phyloP scores from a whole-genome alignment of 1,140 invertebrate genomes.

The Euwallacea fornicatus region DNA sequence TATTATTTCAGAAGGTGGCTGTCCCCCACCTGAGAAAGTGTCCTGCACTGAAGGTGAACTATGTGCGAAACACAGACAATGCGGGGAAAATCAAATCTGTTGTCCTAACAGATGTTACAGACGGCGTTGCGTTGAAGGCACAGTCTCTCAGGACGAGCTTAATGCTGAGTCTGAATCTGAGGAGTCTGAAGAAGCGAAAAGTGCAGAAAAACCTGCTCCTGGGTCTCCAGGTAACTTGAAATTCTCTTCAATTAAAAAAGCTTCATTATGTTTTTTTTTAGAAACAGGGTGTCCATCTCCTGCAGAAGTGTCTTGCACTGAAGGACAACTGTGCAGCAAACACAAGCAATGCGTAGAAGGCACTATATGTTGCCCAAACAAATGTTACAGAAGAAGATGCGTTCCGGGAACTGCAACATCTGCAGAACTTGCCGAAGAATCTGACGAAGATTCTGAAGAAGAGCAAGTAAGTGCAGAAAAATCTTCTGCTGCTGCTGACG shows the following conservation, averaged over 20 bases:
- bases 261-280: not conserved
- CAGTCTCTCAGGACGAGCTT: slow-evolving; percentile 20
- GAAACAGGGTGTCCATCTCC: slow-evolving; percentile 32
- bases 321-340: slow-evolving; percentile 31
- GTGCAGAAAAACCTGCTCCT: slow-evolving; percentile 18
- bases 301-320: slow-evolving; percentile 24
- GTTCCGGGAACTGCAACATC: slow-evolving; percentile 24
- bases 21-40: slow-evolving; percentile 18
- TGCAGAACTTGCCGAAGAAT: slow-evolving; percentile 30
- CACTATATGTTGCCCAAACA: slow-evolving; percentile 34
- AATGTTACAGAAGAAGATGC: slow-evolving; percentile 35
- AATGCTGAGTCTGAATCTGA: slow-evolving; percentile 33
- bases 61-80: slow-evolving; percentile 29
- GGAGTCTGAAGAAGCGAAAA: slow-evolving; percentile 28
- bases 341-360: slow-evolving; percentile 28
- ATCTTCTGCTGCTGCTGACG: not conserved
- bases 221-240: slow-evolving; percentile 15
- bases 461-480: slow-evolving; percentile 5
- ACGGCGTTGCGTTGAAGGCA: slow-evolving; percentile 25
- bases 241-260: not conserved
- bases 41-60: slow-evolving; percentile 33
- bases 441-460: slow-evolving; percentile 34
- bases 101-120: slow-evolving; percentile 36
- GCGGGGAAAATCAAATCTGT: slow-evolving; percentile 34
- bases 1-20: slow-evolving; percentile 21